Evolutionary conservation across 2,888 invertebrate species (phyloP).

Genomic region (Sinhomidia bicolor): DNA sequence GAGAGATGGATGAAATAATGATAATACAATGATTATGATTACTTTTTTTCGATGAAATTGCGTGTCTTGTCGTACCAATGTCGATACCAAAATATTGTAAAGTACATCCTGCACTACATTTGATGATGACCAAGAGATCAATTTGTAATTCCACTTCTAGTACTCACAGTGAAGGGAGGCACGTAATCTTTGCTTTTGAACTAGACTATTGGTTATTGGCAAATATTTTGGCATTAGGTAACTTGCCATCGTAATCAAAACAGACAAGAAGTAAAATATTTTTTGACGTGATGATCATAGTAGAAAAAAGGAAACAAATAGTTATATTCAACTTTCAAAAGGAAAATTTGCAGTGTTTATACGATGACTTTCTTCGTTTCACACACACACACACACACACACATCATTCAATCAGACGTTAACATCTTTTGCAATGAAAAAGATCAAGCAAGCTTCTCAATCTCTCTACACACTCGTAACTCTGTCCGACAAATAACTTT

Average conservation of each 20-base stretch:
- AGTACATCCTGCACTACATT: background rate
- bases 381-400: background rate
- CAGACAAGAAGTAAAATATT: background rate
- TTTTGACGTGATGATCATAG: background rate
- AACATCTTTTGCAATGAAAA: background rate
- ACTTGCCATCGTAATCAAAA: background rate
- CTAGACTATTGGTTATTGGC: background rate
- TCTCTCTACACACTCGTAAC: background rate
- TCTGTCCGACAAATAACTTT: slow-evolving; percentile 30
- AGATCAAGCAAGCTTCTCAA: too few relatives aligned
- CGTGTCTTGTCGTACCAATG: background rate
- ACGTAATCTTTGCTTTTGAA: background rate
- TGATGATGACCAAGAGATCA: background rate
- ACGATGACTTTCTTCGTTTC: slow-evolving; percentile 11
- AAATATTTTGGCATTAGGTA: background rate
- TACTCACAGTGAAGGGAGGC: background rate
- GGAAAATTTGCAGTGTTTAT: background rate
- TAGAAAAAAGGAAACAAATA: background rate
- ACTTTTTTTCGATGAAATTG: slow-evolving; percentile 14
- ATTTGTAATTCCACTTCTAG: background rate
- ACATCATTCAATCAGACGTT: background rate
- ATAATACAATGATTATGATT: background rate
- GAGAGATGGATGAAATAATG: background rate
- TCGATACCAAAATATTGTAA: background rate
- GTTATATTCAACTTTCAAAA: slow-evolving; percentile 28